Base-by-base conservation (phyloP, 2,888 invertebrate species). In the Dryococelus australis region DNA sequence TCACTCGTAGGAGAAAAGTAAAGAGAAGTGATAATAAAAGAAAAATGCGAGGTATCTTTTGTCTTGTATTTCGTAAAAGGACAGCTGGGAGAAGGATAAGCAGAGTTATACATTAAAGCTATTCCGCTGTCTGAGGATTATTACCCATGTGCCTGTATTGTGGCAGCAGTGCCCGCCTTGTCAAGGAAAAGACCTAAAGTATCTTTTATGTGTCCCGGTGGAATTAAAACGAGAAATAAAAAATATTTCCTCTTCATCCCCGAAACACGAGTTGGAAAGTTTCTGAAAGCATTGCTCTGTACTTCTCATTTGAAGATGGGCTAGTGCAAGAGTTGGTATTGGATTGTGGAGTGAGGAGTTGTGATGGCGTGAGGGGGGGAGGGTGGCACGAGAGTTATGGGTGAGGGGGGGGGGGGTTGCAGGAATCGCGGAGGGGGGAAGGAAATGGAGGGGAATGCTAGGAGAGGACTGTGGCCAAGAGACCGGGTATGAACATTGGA, bases 161-260 rank as follows among this genome's bases (percentile, higher is more conserved):
- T 65, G 65, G 24, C 65, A 20, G n/a, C 65, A 8, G 24, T 16
- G 20, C 24, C 65, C 65, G 65, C 65, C 65, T 65, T 65, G 65
- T 65, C 65, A n/a, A 65, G 65, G 65, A n/a, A 65, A 65, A n/a
- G 6, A n/a, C 65, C 65, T 65, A 65, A 65, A 65, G 65, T 65
- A 65, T 65, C 20, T 65, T 65, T 65, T 65, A 65, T 65, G 65
- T n/a, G 65, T 65, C 65, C 65, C 65, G 65, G 65, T n/a, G 65
- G 65, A 65, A 65, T 65, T 65, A 65, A 65, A 65, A 65, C 65
- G 65, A 65, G 65, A 65, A 65, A 65, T 65, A 65, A 65, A 65
- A 65, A 65, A 65, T 65, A 65, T 65, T 16, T 65, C 65, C 65
- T 65, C 65, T 65, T 24, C 65, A 65, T 65, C 65, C 65, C 24